Percentiles rank a stretch among this genome's conserved stretches.
phyloP scores from a whole-genome alignment of 1,140 invertebrate species.

The Lepidotrigona ventralis region DNA sequence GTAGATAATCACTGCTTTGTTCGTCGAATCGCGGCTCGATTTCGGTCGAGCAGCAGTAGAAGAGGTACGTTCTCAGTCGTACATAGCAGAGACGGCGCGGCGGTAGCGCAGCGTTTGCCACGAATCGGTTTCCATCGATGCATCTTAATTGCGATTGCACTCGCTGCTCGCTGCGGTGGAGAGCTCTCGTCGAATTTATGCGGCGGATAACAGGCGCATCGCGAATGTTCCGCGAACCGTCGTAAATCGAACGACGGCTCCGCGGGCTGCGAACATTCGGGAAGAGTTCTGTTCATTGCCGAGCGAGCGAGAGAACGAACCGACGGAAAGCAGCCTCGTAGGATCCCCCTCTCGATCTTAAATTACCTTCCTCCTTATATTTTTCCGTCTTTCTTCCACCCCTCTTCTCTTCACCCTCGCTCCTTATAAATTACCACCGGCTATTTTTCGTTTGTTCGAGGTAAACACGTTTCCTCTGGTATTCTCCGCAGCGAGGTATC shows the following conservation, averaged over 20 bases:
- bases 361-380: not conserved
- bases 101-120: not conserved
- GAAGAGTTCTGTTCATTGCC: not conserved
- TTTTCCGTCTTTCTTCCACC: not conserved
- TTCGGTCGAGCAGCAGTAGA: conserved; percentile 30
- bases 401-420: no score
- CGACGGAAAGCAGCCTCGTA: not conserved
- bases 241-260: conserved; percentile 13
- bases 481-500: not conserved
- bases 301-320: not conserved
- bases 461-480: not conserved
- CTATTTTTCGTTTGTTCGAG: not conserved
- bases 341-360: not conserved
- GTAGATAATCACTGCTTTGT: conserved; percentile 22
- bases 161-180: not conserved
- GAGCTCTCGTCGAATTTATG: conserved; percentile 24
- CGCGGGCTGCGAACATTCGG: no score
- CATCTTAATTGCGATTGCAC: conserved; percentile 53
- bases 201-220: conserved; percentile 23
- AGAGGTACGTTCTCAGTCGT: conserved; percentile 1
- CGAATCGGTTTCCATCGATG: conserved; percentile 34
- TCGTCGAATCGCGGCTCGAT: conserved; percentile 28
- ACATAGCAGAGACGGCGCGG: not conserved
- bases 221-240: conserved; percentile 6
- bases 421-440: not conserved